Percentiles rank a stretch among this genome's conserved stretches.
phyloP scores from a whole-genome alignment of 2,113 vertebrate species.

The Pangasianodon hypophthalmus region DNA sequence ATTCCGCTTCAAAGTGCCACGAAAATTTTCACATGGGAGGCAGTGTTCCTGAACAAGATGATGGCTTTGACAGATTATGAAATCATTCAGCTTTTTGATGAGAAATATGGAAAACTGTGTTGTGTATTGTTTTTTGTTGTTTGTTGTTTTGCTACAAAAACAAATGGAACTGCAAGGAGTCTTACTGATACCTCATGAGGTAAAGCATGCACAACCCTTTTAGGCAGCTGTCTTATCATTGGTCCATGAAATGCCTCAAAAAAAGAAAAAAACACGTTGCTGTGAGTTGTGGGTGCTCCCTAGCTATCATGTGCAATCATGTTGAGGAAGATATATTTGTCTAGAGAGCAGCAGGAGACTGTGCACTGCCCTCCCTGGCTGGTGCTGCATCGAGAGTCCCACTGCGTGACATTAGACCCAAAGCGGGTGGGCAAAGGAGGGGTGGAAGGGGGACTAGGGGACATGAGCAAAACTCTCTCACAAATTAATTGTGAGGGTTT shows the following conservation, averaged over 20 bases:
- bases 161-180: background rate
- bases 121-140: conserved; percentile 2
- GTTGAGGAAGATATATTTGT: conserved; percentile 62
- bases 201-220: background rate
- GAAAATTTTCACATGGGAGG: conserved; percentile 65
- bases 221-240: background rate
- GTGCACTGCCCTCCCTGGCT: conserved; percentile 43
- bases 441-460: conserved; percentile 30
- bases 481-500: conserved; percentile 70
- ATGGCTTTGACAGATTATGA: conserved; percentile 64
- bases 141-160: background rate
- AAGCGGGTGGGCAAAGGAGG: conserved; percentile 42
- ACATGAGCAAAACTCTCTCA: conserved; percentile 36
- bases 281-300: conserved; percentile 22
- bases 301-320: conserved; percentile 61
- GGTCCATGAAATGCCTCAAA: background rate
- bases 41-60: conserved; percentile 71
- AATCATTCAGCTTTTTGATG: conserved; percentile 32
- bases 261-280: background rate
- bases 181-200: background rate
- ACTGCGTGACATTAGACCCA: conserved; percentile 58
- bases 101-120: background rate
- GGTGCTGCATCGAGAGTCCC: conserved; percentile 52
- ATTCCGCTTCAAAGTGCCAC: conserved; percentile 70
- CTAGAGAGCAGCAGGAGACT: conserved; percentile 55